Evolutionary conservation across 2,888 invertebrate species (phyloP).

Genomic region (Isoperla grammatica): DNA sequence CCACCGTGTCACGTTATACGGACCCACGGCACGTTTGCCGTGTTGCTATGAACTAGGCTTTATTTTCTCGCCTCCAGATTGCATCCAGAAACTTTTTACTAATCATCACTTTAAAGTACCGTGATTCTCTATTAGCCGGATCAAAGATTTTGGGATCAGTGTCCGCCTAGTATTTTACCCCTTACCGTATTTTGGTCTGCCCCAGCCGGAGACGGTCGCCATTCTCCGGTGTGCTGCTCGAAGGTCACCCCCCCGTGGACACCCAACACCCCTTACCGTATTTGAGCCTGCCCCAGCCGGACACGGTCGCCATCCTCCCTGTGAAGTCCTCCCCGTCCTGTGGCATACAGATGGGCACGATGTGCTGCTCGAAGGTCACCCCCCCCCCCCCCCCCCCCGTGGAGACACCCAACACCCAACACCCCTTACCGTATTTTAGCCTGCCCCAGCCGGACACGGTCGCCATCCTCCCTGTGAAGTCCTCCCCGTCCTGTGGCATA

Average conservation of each 20-base stretch:
- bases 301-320: constrained; percentile 81
- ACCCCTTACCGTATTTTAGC: constrained; percentile 70
- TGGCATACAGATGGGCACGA: constrained; percentile 90
- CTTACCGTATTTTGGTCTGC: constrained; percentile 77
- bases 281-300: constrained; percentile 88
- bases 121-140: too few species aligned
- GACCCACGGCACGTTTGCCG: too few species aligned
- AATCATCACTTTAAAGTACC: too few species aligned
- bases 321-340: constrained; percentile 70
- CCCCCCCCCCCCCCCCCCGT: too few species aligned
- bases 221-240: constrained; percentile 78
- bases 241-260: too few species aligned
- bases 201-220: constrained; percentile 92
- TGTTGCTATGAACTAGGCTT: too few species aligned
- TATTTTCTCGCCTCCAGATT: too few species aligned
- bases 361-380: constrained; percentile 77
- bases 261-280: constrained; percentile 60
- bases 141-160: too few species aligned
- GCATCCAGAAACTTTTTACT: too few species aligned
- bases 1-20: too few species aligned
- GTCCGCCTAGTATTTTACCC: too few species aligned
- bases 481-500: constrained; percentile 69
- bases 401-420: too few species aligned
- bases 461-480: constrained; percentile 80
- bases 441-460: constrained; percentile 92